Evolutionary conservation across 2,888 invertebrate genomes (phyloP).

Genomic region (Heterodera filipjevi): DNA sequence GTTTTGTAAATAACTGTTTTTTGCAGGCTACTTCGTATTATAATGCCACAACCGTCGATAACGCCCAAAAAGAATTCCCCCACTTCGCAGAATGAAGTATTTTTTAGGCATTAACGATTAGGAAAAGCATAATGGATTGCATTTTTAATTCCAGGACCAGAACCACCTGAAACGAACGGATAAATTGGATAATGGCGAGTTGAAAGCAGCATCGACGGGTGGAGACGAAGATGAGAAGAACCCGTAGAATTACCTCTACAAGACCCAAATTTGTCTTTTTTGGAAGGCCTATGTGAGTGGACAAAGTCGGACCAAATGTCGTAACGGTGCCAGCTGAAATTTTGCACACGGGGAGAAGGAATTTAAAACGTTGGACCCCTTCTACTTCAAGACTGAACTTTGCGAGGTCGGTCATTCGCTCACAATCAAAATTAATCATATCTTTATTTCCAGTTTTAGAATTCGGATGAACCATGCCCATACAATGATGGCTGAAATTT

Average conservation of each 20-base stretch:
- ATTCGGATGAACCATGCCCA: neutral
- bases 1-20: too few relatives aligned
- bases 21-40: neutral
- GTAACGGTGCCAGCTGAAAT: neutral
- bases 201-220: neutral
- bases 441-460: neutral
- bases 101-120: neutral
- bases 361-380: neutral
- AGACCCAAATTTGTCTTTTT: conserved; percentile 3
- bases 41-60: neutral
- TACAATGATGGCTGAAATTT: neutral
- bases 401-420: neutral
- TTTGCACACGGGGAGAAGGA: conserved; percentile 15
- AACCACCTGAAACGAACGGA: neutral
- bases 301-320: neutral
- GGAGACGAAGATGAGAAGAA: neutral
- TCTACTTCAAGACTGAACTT: neutral
- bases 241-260: neutral
- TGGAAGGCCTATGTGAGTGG: neutral
- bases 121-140: neutral
- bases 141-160: neutral
- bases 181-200: neutral
- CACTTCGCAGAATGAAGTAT: neutral
- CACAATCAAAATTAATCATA: too few relatives aligned
- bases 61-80: neutral